phyloP scores from a whole-genome alignment of 2,113 vertebrate genomes.

The Cichladusa arquata region DNA sequence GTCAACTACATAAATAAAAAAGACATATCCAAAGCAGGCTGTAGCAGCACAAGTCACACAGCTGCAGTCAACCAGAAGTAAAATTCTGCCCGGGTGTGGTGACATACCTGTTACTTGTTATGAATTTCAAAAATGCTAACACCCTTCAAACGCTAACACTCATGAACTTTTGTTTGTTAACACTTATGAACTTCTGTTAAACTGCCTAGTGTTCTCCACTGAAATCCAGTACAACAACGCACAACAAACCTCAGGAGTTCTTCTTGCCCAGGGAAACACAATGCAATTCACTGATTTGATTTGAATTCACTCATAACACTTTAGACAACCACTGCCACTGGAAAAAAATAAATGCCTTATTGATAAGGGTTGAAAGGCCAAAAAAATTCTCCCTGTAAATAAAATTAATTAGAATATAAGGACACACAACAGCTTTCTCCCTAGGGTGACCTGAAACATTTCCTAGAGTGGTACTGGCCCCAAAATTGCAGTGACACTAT shows the following conservation, averaged over 20 bases:
- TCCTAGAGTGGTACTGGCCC: not conserved
- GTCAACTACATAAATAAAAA: not conserved
- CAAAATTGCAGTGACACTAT: not conserved
- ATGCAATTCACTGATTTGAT: not conserved
- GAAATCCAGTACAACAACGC: not conserved
- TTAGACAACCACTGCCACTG: not conserved
- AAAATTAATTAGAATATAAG: not conserved
- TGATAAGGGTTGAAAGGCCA: not conserved
- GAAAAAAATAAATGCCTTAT: not conserved
- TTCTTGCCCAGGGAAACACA: not conserved
- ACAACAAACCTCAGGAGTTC: not conserved
- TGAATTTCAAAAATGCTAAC: not conserved
- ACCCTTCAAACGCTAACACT: not conserved
- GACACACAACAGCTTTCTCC: not conserved
- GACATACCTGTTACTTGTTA: not conserved
- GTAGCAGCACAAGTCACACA: not conserved
- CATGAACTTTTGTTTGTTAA: not conserved
- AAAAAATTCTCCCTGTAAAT: not conserved
- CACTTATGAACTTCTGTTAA: not conserved
- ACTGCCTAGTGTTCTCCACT: not conserved
- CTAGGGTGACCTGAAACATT: not conserved
- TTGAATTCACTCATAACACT: not conserved
- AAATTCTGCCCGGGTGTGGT: not conserved
- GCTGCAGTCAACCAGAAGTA: not conserved
- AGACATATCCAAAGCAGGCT: not conserved